Evolutionary conservation across 1,140 invertebrate species (phyloP).

Genomic region (Holcopasites calliopsidis): DNA sequence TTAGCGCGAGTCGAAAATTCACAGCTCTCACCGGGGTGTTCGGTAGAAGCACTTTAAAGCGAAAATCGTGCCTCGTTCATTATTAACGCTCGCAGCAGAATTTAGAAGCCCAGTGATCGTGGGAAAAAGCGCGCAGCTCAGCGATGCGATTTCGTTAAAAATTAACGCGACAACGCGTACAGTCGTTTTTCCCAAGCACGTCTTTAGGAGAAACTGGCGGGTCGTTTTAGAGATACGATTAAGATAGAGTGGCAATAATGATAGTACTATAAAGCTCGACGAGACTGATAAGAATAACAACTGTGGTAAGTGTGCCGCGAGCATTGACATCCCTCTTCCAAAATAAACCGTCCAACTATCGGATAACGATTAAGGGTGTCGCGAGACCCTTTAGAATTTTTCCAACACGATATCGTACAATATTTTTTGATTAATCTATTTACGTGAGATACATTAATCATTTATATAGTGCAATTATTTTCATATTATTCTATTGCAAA

Average conservation of each 20-base stretch:
- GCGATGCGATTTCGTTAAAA: constrained; percentile 9
- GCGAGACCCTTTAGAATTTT: too few species aligned
- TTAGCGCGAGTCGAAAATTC: too few species aligned
- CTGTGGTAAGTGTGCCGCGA: neutral
- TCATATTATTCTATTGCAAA: too few species aligned
- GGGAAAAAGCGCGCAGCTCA: neutral
- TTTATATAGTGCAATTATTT: too few species aligned
- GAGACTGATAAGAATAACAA: neutral
- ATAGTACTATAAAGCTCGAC: neutral
- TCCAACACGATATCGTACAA: too few species aligned
- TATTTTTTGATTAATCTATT: too few species aligned
- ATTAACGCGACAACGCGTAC: neutral
- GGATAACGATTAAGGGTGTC: constrained; percentile 11
- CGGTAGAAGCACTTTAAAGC: too few species aligned
- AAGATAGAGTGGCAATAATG: neutral
- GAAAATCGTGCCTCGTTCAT: too few species aligned
- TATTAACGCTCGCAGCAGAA: too few species aligned
- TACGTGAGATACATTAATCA: too few species aligned
- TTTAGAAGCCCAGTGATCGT: neutral
- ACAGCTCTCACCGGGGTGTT: too few species aligned
- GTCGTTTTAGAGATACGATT: neutral
- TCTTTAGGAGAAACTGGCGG: too few species aligned
- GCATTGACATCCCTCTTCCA: neutral
- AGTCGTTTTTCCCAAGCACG: neutral
- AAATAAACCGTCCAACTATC: neutral